A percentile compares a stretch with the other conserved stretches of the same genome.
Evolutionary conservation across 2,888 invertebrate genomes (phyloP).

Genomic region (Acrobasis consociella): DNA sequence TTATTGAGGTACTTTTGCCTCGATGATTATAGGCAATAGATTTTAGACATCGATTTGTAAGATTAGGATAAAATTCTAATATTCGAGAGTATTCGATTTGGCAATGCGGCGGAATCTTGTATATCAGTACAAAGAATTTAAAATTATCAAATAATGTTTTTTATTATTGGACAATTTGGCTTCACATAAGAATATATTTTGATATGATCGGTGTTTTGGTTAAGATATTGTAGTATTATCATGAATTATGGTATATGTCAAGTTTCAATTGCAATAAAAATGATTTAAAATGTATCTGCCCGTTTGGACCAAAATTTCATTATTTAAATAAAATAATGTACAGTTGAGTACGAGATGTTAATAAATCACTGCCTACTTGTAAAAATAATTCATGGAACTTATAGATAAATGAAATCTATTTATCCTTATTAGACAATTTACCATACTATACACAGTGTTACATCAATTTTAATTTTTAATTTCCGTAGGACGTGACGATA

Average conservation of each 20-base stretch:
- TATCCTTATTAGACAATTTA: slow-evolving; percentile 33
- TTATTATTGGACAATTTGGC: slow-evolving; percentile 57
- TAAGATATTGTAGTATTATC: slow-evolving; percentile 47
- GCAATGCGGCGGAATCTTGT: slow-evolving; percentile 64
- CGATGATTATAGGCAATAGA: slow-evolving; percentile 56
- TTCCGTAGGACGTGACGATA: no score
- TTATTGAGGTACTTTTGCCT: slow-evolving; percentile 50
- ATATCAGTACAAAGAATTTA: slow-evolving; percentile 79
- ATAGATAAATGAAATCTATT: slow-evolving; percentile 49
- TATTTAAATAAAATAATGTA: slow-evolving; percentile 40
- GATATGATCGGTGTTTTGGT: slow-evolving; percentile 63
- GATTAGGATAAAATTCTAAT: slow-evolving; percentile 63
- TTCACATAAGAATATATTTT: slow-evolving; percentile 70
- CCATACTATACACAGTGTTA: slow-evolving; percentile 26
- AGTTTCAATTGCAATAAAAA: slow-evolving; percentile 36
- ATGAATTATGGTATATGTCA: slow-evolving; percentile 39
- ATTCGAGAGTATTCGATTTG: slow-evolving; percentile 54
- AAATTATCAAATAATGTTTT: slow-evolving; percentile 46
- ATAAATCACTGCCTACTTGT: slow-evolving; percentile 50
- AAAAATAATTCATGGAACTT: slow-evolving; percentile 40
- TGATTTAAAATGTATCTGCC: slow-evolving; percentile 37
- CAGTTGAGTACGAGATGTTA: slow-evolving; percentile 50
- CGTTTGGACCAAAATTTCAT: slow-evolving; percentile 63
- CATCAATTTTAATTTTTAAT: not conserved
- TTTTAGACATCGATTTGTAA: slow-evolving; percentile 57